A percentile compares a stretch with the other conserved stretches of the same genome.
Conservation (phyloP, 2,113 vertebrate genomes). For the Lepus americanus region DNA sequence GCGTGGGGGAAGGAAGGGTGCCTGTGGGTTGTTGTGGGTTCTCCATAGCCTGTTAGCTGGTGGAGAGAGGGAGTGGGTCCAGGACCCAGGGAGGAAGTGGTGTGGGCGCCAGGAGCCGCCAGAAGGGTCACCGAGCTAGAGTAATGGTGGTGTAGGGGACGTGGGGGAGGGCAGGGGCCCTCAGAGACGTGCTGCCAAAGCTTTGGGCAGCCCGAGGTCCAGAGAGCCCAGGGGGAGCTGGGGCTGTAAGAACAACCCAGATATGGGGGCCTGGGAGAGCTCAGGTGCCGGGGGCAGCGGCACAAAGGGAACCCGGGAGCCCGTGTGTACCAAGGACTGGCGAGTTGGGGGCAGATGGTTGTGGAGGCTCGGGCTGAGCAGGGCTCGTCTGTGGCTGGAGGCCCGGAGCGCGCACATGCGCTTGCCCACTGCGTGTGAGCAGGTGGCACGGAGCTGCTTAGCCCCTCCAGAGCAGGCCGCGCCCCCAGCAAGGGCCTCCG, state of each 20-base stretch:
- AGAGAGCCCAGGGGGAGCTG: neutral
- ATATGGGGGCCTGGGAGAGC: neutral
- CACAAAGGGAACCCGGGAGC: neutral
- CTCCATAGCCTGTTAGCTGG: accelerated
- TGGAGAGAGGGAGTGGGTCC: no score
- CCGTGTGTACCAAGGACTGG: neutral
- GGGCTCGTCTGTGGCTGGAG: neutral
- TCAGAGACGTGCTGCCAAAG: neutral
- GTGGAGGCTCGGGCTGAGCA: neutral
- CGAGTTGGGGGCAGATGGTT: neutral
- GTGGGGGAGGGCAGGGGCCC: neutral
- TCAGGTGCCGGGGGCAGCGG: neutral
- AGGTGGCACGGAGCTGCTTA: neutral
- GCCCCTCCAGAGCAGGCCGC: neutral
- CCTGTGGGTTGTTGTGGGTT: neutral
- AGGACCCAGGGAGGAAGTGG: neutral
- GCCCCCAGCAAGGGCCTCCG: neutral
- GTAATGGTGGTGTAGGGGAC: neutral
- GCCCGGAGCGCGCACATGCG: neutral
- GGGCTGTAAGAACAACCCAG: neutral
- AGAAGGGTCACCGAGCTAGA: neutral
- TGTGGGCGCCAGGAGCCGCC: neutral
- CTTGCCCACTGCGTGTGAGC: neutral
- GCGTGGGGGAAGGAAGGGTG: neutral
- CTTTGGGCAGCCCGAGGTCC: neutral